Conservation (phyloP, 2,888 invertebrate genomes). For the Lymantria monacha region DNA sequence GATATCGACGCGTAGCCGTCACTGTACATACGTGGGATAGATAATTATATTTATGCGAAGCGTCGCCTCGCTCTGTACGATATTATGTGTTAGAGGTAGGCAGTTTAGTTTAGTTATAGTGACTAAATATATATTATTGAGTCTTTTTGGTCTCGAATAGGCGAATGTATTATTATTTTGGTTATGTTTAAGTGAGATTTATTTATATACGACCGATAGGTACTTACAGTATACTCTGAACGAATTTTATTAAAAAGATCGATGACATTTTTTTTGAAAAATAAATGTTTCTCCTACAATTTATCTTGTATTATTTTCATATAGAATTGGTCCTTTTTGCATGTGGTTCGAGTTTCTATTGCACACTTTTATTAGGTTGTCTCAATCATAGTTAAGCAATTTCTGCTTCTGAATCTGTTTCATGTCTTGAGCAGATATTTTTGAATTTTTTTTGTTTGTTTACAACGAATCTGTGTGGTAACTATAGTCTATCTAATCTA, state of each 20-base stretch:
- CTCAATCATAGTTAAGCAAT: too few relatives aligned
- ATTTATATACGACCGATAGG: slow-evolving; percentile 78
- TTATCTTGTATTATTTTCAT: slow-evolving; percentile 17
- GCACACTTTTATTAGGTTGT: too few relatives aligned
- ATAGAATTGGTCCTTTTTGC: too few relatives aligned
- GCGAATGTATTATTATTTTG: slow-evolving; percentile 77
- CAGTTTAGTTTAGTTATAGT: slow-evolving; percentile 46
- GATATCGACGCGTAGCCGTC: slow-evolving; percentile 85
- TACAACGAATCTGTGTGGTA: too few relatives aligned
- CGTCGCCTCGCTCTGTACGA: slow-evolving; percentile 50
- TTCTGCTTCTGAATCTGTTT: too few relatives aligned
- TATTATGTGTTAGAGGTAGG: slow-evolving; percentile 53
- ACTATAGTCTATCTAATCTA: too few relatives aligned
- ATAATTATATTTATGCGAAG: slow-evolving; percentile 38
- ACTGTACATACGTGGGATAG: slow-evolving; percentile 30
- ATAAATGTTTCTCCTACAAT: slow-evolving; percentile 75
- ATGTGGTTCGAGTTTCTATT: too few relatives aligned
- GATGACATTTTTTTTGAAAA: slow-evolving; percentile 71
- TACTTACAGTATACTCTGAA: slow-evolving; percentile 80
- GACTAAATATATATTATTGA: slow-evolving; percentile 52
- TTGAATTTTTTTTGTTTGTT: too few relatives aligned
- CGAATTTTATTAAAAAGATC: slow-evolving; percentile 75
- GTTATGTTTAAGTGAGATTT: slow-evolving; percentile 79
- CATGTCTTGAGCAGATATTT: too few relatives aligned
- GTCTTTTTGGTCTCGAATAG: slow-evolving; percentile 78